Percentiles rank a stretch among this genome's conserved stretches.
Conservation (phyloP, 2,797 vertebrate genomes). For the Sebastes taczanowskii region DNA sequence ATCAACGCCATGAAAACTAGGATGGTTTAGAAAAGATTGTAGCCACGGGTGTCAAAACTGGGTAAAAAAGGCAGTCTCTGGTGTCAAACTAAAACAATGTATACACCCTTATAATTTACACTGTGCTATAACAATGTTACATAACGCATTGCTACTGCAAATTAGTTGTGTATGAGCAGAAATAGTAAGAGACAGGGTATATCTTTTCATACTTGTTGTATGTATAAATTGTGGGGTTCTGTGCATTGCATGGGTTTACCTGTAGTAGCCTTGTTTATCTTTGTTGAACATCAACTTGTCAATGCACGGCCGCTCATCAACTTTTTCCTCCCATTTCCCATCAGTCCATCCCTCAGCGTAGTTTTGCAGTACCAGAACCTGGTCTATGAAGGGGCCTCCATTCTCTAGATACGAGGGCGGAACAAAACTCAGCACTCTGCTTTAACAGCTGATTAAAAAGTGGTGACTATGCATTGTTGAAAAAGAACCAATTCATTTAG, state of each 20-base stretch:
- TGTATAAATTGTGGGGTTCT: neutral
- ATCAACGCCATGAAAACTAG: neutral
- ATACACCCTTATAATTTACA: neutral
- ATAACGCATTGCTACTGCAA: neutral
- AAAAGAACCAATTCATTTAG: neutral
- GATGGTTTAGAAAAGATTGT: neutral
- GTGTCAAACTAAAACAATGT: neutral
- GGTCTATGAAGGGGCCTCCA: constrained; percentile 95
- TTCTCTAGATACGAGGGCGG: constrained; percentile 83
- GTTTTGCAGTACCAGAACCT: constrained; percentile 92
- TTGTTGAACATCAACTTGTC: constrained; percentile 90
- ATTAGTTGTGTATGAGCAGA: neutral
- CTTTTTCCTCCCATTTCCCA: constrained; percentile 96
- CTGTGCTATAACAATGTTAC: neutral
- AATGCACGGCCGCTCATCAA: constrained; percentile 89
- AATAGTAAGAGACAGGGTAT: neutral
- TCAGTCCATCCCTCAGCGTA: constrained; percentile 96
- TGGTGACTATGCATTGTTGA: neutral
- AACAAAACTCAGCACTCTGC: neutral
- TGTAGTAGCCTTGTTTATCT: constrained; percentile 94
- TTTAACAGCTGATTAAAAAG: neutral
- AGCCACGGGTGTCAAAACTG: neutral
- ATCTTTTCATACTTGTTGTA: neutral
- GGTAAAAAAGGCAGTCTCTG: neutral
- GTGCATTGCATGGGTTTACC: constrained; percentile 75